Conservation (phyloP, 2,888 invertebrate genomes). For the Octodonta nipae region DNA sequence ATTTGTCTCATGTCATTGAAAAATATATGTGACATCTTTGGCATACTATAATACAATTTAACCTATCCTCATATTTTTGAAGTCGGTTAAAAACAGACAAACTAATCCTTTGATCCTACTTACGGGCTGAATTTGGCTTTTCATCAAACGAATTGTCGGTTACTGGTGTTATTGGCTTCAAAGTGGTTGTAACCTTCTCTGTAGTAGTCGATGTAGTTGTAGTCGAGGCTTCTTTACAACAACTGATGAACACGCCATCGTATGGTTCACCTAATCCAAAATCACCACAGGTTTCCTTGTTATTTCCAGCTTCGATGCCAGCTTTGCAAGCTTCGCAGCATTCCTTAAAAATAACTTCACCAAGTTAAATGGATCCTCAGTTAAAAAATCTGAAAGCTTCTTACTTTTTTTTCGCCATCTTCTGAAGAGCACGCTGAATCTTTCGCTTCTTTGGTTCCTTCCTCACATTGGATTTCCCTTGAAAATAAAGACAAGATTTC, state of each 20-base stretch:
- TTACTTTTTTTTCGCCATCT: neutral
- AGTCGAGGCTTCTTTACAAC: neutral
- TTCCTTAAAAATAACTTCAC: neutral
- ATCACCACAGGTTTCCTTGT: neutral
- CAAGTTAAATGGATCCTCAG: neutral
- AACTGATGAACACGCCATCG: neutral
- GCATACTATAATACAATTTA: too few species aligned
- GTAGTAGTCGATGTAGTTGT: neutral
- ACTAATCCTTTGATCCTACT: too few species aligned
- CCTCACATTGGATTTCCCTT: neutral
- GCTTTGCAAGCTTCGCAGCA: neutral
- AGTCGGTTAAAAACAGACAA: too few species aligned
- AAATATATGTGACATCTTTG: too few species aligned
- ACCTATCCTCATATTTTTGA: too few species aligned
- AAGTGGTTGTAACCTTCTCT: too few species aligned
- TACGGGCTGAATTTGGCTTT: too few species aligned
- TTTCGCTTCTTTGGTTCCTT: constrained; percentile 1
- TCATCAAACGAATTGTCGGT: neutral
- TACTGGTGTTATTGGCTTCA: neutral
- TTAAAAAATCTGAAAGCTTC: neutral
- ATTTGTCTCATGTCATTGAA: too few species aligned
- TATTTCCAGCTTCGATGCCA: neutral
- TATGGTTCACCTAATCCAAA: neutral
- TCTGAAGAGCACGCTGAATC: neutral
- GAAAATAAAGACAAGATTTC: neutral